Percentiles rank a stretch among this genome's conserved stretches.
phyloP scores from a whole-genome alignment of 2,888 invertebrate genomes.

The Volucella inflata region DNA sequence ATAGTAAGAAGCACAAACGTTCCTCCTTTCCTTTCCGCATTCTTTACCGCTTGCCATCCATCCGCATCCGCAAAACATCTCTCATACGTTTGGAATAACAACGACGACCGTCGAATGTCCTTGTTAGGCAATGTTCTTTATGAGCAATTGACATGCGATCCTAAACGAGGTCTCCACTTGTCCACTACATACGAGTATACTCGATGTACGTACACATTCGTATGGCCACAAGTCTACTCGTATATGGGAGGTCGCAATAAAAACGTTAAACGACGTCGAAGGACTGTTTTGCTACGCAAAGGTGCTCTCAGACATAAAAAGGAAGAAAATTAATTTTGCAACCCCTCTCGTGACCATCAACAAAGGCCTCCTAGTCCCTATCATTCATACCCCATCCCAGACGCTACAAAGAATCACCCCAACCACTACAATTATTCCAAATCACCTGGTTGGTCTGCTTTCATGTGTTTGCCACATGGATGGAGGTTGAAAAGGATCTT shows the following conservation, averaged over 20 bases:
- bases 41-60: slow-evolving; percentile 8
- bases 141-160: slow-evolving; percentile 73
- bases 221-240: slow-evolving; percentile 3
- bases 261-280: slow-evolving; percentile 62
- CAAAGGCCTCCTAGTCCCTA: background rate
- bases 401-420: slow-evolving; percentile 2
- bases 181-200: slow-evolving; percentile 32
- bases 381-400: too few relatives aligned
- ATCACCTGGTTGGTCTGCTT: background rate
- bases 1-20: background rate
- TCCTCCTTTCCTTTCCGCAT: background rate
- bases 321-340: slow-evolving; percentile 72
- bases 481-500: background rate
- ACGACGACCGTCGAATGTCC: slow-evolving; percentile 67
- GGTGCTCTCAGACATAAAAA: slow-evolving; percentile 73
- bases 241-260: slow-evolving; percentile 51
- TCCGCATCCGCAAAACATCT: slow-evolving; percentile 54
- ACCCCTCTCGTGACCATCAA: slow-evolving; percentile 22
- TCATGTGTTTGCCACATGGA: slow-evolving; percentile 1
- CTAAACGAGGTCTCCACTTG: slow-evolving; percentile 31
- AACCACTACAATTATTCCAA: background rate
- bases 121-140: slow-evolving; percentile 73
- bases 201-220: background rate
- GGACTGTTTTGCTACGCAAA: slow-evolving; percentile 50
- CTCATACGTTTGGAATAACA: slow-evolving; percentile 17